Base-by-base conservation (phyloP, 2,113 vertebrate species). In the Motacilla tschutschensis region DNA sequence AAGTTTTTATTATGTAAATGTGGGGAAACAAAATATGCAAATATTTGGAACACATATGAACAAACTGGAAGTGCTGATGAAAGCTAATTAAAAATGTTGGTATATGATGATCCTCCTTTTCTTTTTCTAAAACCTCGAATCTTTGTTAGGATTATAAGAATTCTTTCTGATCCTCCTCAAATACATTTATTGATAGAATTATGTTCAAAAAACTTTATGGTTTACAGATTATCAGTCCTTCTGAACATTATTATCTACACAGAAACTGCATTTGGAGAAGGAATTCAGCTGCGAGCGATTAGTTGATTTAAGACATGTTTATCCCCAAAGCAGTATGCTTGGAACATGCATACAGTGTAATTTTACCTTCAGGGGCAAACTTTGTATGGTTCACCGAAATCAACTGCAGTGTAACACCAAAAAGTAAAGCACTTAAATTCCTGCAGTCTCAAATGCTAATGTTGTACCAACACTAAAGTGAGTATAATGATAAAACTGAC, bases 301-400 rank as follows among this genome's bases (percentile, higher is more conserved):
- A 95, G 95, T 95, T 97, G 95, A 98, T 98, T 97, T 98, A 97
- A 97, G 97, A 96, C 96, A 97, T 98, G 97, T 98, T 98, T 97
- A 98, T 97, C 97, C 97, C 96, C 83, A 95, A 95, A 98, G 97
- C 97, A 97, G 95, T 95, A 95, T 93, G 94, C 96, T 94, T 96
- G 94, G 95, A 98, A 98, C 96, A 96, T 95, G 95, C 96, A 97
- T 92, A 97, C 91, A 91, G 83, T 95, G 94, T 96, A 97, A 97
- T 97, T 98, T 96, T 96, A 97, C 96, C 97, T 97, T 93, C 89
- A 60, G 96, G 97, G 96, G 85, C 95, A 96, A 96, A 95, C 95
- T 97, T 88, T 97, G 97, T 97, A 97, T 93, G 96, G 96, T 97
- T 98, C 97, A 96, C 93, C 20, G 66, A 96, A 97, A 97, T 96